Conservation (phyloP, 2,113 vertebrate species). For the Nothobranchius kuhntae region DNA sequence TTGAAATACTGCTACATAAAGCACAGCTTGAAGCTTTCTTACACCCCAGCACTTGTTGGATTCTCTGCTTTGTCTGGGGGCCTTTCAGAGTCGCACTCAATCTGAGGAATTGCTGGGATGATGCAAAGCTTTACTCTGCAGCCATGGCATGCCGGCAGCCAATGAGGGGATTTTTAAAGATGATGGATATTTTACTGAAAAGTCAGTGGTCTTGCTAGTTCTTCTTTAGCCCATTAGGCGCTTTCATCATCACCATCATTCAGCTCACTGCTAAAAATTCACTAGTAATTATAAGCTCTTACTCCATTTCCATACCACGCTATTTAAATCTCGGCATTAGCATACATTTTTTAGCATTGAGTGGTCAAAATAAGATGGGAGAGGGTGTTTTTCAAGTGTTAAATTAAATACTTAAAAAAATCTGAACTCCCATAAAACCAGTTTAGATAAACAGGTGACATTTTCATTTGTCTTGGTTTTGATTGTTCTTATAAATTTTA, state of each 20-base stretch:
- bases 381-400: slow-evolving; percentile 13
- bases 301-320: slow-evolving; percentile 3
- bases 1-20: not conserved
- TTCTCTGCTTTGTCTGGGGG: slow-evolving; percentile 21
- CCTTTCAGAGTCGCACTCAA: slow-evolving; percentile 17
- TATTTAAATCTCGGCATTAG: not conserved
- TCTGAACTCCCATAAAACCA: not conserved
- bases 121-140: not conserved
- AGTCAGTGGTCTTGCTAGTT: slow-evolving; percentile 2
- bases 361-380: not conserved
- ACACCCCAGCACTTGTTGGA: not conserved
- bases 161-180: slow-evolving; percentile 10
- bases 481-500: too few relatives aligned
- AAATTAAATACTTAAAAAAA: slow-evolving; percentile 10
- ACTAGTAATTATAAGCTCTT: slow-evolving; percentile 14
- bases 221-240: slow-evolving; percentile 7
- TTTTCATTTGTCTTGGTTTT: too few relatives aligned
- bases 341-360: slow-evolving; percentile 7
- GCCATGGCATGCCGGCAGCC: not conserved
- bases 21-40: slow-evolving; percentile 5
- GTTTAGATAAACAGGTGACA: too few relatives aligned
- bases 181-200: slow-evolving; percentile 6
- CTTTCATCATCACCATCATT: not conserved
- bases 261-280: too few relatives aligned
- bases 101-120: slow-evolving; percentile 29